Evolutionary conservation across 2,888 invertebrate species (phyloP), one percentile per base, ranked within the genome.

Genomic region (Oligia latruncula): DNA sequence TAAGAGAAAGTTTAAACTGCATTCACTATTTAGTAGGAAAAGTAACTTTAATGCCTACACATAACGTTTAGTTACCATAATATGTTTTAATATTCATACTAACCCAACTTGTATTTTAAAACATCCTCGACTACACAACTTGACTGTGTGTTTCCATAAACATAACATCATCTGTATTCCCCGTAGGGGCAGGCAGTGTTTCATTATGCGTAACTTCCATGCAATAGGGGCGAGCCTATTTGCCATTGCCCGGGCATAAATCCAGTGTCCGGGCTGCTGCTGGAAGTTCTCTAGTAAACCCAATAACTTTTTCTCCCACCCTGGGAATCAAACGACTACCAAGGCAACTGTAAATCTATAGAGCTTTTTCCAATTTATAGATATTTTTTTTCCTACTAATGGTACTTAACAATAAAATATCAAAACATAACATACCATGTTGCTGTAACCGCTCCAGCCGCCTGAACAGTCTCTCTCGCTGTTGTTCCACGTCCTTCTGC

Each of bases 391-490:
- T 23, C 20, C 0, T 23, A 55, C 58, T 15, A 23, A 20, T 20
- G 35, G 9, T 20, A n/a, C n/a, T n/a, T n/a, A 2, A 40, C 11
- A 11, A 65, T 65, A 17, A 23, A 40, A 20, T 65, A 11, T 23
- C 1, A 23, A 65, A 40, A 70, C 29, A 29, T 3, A 17, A 49
- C 74, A 23, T 71, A 96, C 96, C 96, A 79, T 97, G 96, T 87
- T 96, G 96, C 80, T 97, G 97, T 66, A 99, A 95, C 72, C 98
- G 97, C 93, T 99, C 99, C 93, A 99, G 97, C 94, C 99, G 98
- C 73, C 99, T 97, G 92, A 98, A 99, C 20, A 99, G 96, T 90
- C 99, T 98, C 90, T 99, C 99, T n/a, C 99, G 97, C 93, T 99
- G 99, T 88, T 99, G 98, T 43, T 98, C 98, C 23, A 99, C 98